Evolutionary conservation across 2,797 vertebrate species (phyloP).

Genomic region (Lerista edwardsae): DNA sequence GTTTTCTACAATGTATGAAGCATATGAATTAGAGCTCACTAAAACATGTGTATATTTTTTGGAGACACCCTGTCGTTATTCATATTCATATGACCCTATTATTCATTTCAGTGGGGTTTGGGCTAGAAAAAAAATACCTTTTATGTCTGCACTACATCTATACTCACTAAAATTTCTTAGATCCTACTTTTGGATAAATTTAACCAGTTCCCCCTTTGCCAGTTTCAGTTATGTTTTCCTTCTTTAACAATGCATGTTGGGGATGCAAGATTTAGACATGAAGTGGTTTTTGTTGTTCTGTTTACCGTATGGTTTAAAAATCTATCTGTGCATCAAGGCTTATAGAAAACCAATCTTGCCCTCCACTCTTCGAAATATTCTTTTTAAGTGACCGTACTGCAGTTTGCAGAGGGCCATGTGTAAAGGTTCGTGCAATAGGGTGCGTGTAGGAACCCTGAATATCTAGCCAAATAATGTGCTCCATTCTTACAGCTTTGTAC

Average conservation of each 20-base stretch:
- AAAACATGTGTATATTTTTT: too few relatives aligned
- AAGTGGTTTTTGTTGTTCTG: not conserved
- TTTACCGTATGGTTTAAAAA: constrained; percentile 7
- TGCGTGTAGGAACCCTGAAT: not conserved
- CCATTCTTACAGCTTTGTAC: not conserved
- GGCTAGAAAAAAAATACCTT: too few relatives aligned
- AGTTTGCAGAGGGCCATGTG: not conserved
- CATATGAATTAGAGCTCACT: too few relatives aligned
- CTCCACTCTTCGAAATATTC: not conserved
- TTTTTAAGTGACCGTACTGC: not conserved
- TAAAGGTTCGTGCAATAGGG: not conserved
- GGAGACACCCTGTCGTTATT: too few relatives aligned
- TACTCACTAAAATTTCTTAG: not conserved
- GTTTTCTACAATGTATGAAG: too few relatives aligned
- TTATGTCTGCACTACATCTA: not conserved
- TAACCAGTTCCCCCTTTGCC: constrained; percentile 14
- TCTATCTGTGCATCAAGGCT: not conserved
- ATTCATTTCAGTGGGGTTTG: not conserved
- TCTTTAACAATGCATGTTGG: not conserved
- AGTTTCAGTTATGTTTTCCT: constrained; percentile 10
- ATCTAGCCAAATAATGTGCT: not conserved
- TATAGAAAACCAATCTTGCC: not conserved
- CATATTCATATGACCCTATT: not conserved
- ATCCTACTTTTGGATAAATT: not conserved
- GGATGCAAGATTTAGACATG: constrained; percentile 5